Percentiles rank a stretch among this genome's conserved stretches.
Evolutionary conservation across 2,888 invertebrate species (phyloP).

Genomic region (Heliconius erato): DNA sequence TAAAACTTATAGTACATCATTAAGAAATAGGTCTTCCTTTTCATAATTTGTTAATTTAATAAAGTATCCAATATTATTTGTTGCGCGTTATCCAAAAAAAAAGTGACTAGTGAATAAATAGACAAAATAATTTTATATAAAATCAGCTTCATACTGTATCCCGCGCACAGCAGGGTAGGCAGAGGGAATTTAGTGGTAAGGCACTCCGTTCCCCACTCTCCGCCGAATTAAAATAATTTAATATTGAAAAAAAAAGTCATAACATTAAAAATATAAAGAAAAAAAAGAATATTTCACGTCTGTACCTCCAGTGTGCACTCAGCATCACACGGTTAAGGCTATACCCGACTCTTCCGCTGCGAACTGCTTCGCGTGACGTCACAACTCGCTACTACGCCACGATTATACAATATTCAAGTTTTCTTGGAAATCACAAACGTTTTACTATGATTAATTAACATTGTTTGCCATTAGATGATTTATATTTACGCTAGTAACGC

Average conservation of each 20-base stretch:
- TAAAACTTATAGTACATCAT: too few relatives aligned
- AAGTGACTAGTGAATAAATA: background rate
- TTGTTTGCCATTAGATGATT: constrained; percentile 5
- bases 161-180: too few relatives aligned
- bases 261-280: background rate
- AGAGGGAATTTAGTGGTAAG: too few relatives aligned
- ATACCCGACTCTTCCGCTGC: constrained; percentile 59
- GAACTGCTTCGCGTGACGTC: constrained; percentile 65
- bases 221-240: too few relatives aligned
- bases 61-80: background rate
- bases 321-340: constrained; percentile 7
- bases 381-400: background rate
- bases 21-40: background rate
- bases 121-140: background rate
- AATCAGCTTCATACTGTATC: too few relatives aligned
- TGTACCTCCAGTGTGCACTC: background rate
- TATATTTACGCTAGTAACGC: background rate
- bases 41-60: background rate
- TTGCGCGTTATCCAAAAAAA: too few relatives aligned
- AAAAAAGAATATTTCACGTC: background rate
- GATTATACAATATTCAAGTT: constrained; percentile 25
- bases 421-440: constrained; percentile 19
- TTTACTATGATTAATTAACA: constrained; percentile 5
- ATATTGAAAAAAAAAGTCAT: background rate
- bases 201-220: too few relatives aligned